Evolutionary conservation across 2,797 vertebrate species (phyloP), one percentile per base, ranked within the genome.

Genomic region (Antennarius maculatus): DNA sequence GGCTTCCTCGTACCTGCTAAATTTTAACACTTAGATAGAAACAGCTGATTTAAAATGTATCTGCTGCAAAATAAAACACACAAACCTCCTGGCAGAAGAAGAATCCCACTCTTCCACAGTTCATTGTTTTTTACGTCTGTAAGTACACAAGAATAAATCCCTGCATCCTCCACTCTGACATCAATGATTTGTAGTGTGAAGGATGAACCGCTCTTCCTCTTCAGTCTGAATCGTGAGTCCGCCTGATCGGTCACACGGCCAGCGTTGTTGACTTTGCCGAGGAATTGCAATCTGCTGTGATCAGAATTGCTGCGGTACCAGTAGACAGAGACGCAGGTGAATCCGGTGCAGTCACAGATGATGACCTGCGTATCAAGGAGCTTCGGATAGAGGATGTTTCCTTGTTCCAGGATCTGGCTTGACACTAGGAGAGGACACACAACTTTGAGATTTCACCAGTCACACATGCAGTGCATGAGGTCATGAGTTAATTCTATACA

Each of bases 51-150:
- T 5, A 10, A 23, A 29, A 65, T 43, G 16, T 23, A 43, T 65
- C 43, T 23, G 3, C 50, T 27, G 16, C 31, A 45, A 27, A 53
- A 61, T 1, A 2, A 48, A 47, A 41, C 23, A 66, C 71, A 88
- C 91, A 69, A 82, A 94, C 92, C 93, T 90, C 90, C 88, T 0
- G 93, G 91, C 16, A 11, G 82, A 23, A 94, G 79, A 49, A 71
- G 52, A 74, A 17, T 6, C 54, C 87, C 91, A 4, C 72, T 2
- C 17, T 15, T 79, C 76, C 81, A 81, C 0, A 34, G 0, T 3
- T 74, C 55, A 0, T 1, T 6, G 0, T 11, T 3, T 18, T 0
- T 7, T 41, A 2, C 55, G 11, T 45, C 50, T 13, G 2, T 79
- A 1, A 90, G 11, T 12, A 90, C 7, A 42, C 93, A 94, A 15